These are phyloP conservation scores for Nephrocerus scutellatus DNA, from an alignment of 2,888 invertebrate genomes.

Conservation along the genomic window DNA sequence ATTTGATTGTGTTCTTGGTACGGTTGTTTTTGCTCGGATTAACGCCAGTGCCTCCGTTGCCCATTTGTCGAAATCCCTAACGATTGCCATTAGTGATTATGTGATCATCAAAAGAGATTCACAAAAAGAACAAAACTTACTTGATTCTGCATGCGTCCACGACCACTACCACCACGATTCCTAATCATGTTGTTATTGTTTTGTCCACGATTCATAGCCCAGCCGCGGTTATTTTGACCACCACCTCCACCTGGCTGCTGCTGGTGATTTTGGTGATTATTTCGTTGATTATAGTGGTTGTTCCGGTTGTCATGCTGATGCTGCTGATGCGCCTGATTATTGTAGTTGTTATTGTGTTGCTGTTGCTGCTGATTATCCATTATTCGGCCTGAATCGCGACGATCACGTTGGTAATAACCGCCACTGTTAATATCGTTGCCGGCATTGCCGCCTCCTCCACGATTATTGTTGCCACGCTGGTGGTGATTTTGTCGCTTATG, in stretches of 20 bases:
- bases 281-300: constrained; percentile 40
- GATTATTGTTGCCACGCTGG: constrained; percentile 19
- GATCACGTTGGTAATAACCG: constrained; percentile 40
- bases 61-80: constrained; percentile 48
- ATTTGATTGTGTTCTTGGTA: constrained; percentile 70
- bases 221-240: constrained; percentile 35
- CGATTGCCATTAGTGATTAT: constrained; percentile 1
- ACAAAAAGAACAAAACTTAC: constrained; percentile 28
- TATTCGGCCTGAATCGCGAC: constrained; percentile 44
- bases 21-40: constrained; percentile 50
- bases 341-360: constrained; percentile 35
- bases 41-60: constrained; percentile 42
- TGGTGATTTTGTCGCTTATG: constrained; percentile 36
- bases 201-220: constrained; percentile 46
- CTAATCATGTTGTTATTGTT: constrained; percentile 37
- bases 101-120: constrained; percentile 2
- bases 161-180: constrained; percentile 43
- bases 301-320: constrained; percentile 33
- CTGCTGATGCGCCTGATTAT: constrained; percentile 37
- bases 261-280: constrained; percentile 41
- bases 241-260: constrained; percentile 38
- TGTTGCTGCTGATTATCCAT: constrained; percentile 35
- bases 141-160: constrained; percentile 45
- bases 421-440: constrained; percentile 26
- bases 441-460: constrained; percentile 14